Conservation (phyloP, 2,888 invertebrate species). For the Rapana venosa region DNA sequence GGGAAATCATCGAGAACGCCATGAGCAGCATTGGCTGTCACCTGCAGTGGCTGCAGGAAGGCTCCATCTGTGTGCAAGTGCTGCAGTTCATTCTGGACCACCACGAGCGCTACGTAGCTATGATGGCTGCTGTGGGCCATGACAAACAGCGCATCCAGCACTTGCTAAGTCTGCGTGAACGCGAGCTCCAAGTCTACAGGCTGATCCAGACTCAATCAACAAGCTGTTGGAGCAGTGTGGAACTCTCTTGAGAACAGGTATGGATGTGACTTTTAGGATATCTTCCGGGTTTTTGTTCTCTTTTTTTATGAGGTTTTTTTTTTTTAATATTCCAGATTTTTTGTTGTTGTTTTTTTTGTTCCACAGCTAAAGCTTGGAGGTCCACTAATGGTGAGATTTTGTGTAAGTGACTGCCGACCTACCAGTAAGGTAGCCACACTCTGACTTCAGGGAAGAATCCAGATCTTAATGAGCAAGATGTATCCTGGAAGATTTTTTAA, state of each 20-base stretch:
- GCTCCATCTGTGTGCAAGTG: neutral
- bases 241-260: neutral
- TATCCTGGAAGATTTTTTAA: too few relatives aligned
- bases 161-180: conserved; percentile 2
- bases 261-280: neutral
- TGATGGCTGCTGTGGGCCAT: conserved; percentile 5
- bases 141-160: neutral
- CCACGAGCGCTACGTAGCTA: neutral
- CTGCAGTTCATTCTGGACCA: conserved; percentile 24
- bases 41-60: neutral
- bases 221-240: conserved; percentile 24
- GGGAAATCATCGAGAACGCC: neutral
- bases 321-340: too few relatives aligned
- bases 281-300: too few relatives aligned
- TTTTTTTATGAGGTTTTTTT: too few relatives aligned
- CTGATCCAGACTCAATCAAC: neutral
- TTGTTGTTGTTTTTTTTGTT: too few relatives aligned
- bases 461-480: too few relatives aligned
- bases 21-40: neutral
- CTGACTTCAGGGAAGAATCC: too few relatives aligned
- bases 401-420: too few relatives aligned
- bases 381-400: too few relatives aligned
- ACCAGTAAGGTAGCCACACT: too few relatives aligned
- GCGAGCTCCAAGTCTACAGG: neutral
- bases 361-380: too few relatives aligned